These are phyloP conservation scores for Oikopleura vanhoeffeni DNA, from an alignment of 23 tunicate genomes.

Conservation along the genomic window DNA sequence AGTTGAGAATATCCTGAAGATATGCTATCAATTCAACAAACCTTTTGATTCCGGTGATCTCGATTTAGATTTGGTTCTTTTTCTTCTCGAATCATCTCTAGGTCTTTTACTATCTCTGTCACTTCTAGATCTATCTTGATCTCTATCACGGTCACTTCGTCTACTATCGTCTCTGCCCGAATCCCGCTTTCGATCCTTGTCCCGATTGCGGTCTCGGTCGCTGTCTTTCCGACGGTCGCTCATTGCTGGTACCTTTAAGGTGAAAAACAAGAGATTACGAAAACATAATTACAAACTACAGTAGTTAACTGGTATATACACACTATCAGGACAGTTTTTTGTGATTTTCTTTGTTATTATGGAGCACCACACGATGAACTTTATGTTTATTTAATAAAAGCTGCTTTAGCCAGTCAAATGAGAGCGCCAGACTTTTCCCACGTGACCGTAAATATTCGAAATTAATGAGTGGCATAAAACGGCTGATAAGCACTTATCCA, in stretches of 20 bases:
- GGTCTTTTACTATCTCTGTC: not conserved
- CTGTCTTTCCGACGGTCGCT: not conserved
- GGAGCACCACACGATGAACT: too few relatives aligned
- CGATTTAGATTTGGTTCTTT: not conserved
- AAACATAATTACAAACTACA: too few relatives aligned
- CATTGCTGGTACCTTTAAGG: not conserved
- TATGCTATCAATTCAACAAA: not conserved
- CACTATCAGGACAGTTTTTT: too few relatives aligned
- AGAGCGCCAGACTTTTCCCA: too few relatives aligned
- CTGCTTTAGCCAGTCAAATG: too few relatives aligned
- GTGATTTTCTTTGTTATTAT: too few relatives aligned
- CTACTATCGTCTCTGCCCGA: not conserved
- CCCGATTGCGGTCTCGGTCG: not conserved
- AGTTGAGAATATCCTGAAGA: not conserved
- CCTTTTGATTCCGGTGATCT: not conserved
- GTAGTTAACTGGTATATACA: too few relatives aligned
- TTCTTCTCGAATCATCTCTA: not conserved
- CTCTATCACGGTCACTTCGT: constrained; percentile 8
- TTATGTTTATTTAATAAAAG: too few relatives aligned
- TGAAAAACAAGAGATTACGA: not conserved
- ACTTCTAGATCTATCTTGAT: not conserved
- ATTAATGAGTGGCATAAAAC: too few relatives aligned
- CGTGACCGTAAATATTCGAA: too few relatives aligned
- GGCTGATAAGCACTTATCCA: too few relatives aligned
- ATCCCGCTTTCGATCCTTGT: not conserved